These are phyloP conservation scores for Anguilla obscura DNA, from an alignment of 2,797 vertebrate genomes.

Conservation along the genomic window DNA sequence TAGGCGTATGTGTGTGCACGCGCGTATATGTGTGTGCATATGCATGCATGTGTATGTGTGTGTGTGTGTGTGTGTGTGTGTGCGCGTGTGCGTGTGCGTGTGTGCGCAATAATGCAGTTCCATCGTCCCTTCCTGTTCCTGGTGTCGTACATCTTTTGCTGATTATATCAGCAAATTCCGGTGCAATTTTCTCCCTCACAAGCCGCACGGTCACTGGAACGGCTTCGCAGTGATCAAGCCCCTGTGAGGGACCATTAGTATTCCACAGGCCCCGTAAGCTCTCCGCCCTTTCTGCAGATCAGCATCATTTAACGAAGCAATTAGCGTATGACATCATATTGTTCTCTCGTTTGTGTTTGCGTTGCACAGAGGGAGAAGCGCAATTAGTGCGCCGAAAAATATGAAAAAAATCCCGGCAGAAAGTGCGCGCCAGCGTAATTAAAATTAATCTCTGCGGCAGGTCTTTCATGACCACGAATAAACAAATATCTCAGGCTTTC, in stretches of 20 bases:
- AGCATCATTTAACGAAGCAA: constrained; percentile 25
- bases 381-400: constrained; percentile 8
- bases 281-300: background rate
- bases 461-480: constrained; percentile 45
- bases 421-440: background rate
- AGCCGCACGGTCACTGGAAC: background rate
- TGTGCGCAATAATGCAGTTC: background rate
- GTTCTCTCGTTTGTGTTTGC: constrained; percentile 2
- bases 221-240: background rate
- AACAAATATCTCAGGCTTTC: constrained; percentile 28
- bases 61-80: background rate
- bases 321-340: constrained; percentile 24
- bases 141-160: background rate
- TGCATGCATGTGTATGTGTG: background rate
- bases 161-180: background rate
- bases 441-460: background rate
- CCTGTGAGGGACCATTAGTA: background rate
- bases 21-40: background rate
- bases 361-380: background rate
- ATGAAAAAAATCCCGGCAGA: background rate
- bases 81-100: background rate
- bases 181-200: background rate
- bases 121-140: background rate
- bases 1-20: background rate
- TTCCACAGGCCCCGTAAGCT: background rate